Percentiles rank a stretch among this genome's conserved stretches.
Conservation (phyloP, 2,888 invertebrate genomes). For the Branchinecta sandiegonensis region DNA sequence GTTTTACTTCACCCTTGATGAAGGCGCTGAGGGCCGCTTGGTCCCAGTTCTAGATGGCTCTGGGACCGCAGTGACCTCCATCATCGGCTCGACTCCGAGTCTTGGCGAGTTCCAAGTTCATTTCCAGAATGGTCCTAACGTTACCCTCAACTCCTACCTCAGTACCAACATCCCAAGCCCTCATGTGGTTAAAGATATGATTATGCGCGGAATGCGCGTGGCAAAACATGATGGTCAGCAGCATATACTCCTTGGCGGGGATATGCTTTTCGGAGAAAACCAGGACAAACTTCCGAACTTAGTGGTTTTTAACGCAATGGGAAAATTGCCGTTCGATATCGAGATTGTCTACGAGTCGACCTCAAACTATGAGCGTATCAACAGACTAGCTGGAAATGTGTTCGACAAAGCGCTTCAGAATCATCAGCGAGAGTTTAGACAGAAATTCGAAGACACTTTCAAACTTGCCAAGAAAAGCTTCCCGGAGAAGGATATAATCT, state of each 20-base stretch:
- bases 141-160: slow-evolving; percentile 58
- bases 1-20: slow-evolving; percentile 71
- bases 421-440: slow-evolving; percentile 49
- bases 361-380: slow-evolving; percentile 43
- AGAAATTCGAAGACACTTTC: slow-evolving; percentile 67
- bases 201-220: slow-evolving; percentile 51
- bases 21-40: slow-evolving; percentile 35
- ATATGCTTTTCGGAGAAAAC: slow-evolving; percentile 29
- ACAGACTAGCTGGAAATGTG: slow-evolving; percentile 44
- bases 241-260: slow-evolving; percentile 30
- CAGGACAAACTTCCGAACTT: slow-evolving; percentile 46
- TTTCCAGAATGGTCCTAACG: slow-evolving; percentile 38
- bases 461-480: slow-evolving; percentile 52
- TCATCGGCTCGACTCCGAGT: slow-evolving; percentile 60
- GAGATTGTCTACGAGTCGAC: slow-evolving; percentile 71
- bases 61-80: slow-evolving; percentile 37
- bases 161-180: slow-evolving; percentile 55
- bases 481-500: slow-evolving; percentile 46
- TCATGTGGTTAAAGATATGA: slow-evolving; percentile 56
- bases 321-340: slow-evolving; percentile 60
- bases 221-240: slow-evolving; percentile 33
- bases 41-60: slow-evolving; percentile 28
- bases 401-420: slow-evolving; percentile 50
- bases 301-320: slow-evolving; percentile 44
- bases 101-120: slow-evolving; percentile 58